A percentile compares a stretch with the other conserved stretches of the same genome.
Evolutionary conservation across 1,140 invertebrate species (phyloP).

Genomic region (Lucilia cuprina): DNA sequence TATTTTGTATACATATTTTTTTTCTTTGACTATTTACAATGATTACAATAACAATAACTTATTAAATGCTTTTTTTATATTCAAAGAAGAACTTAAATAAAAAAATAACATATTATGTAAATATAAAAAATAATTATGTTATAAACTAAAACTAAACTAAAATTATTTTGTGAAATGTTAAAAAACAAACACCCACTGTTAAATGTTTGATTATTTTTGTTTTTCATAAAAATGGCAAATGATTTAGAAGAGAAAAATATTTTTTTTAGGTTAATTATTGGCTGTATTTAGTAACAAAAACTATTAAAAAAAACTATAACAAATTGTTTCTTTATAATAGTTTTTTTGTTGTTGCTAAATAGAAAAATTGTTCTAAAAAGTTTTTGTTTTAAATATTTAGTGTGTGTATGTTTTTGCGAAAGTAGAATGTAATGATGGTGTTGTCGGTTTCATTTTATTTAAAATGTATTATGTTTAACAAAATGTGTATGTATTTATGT

Average conservation of each 20-base stretch:
- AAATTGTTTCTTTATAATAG: background rate
- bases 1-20: background rate
- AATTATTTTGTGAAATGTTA: constrained; percentile 16
- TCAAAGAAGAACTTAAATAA: constrained; percentile 16
- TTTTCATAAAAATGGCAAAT: background rate
- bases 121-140: background rate
- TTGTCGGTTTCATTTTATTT: too few species aligned
- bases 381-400: too few species aligned
- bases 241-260: background rate
- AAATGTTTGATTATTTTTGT: background rate
- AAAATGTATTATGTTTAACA: too few species aligned
- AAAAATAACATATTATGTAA: constrained; percentile 8
- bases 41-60: constrained; percentile 8
- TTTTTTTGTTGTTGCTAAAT: too few species aligned
- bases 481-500: too few species aligned
- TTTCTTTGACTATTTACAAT: constrained; percentile 38
- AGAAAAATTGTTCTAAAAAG: too few species aligned
- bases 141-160: constrained; percentile 6
- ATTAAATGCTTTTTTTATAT: constrained; percentile 28
- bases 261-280: background rate
- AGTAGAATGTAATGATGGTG: too few species aligned
- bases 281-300: background rate
- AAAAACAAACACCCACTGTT: background rate
- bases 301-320: background rate
- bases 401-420: too few species aligned